Evolutionary conservation across 35 echinoderm and acorn worm genomes (phyloP).

Genomic region (Apostichopus parvimensis): DNA sequence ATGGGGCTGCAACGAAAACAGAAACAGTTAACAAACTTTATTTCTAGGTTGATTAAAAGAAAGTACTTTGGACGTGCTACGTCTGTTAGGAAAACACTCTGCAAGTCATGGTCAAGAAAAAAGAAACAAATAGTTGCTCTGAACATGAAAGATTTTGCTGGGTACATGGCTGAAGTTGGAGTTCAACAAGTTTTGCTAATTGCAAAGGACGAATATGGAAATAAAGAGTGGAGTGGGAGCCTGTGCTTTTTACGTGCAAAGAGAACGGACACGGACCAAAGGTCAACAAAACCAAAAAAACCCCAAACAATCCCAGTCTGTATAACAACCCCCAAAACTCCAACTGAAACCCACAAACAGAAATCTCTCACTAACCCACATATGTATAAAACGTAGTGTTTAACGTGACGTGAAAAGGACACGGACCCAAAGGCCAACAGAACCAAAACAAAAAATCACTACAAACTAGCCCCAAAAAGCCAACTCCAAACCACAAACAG

Average conservation of each 20-base stretch:
- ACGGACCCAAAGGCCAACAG: too few relatives aligned
- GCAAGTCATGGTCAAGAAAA: constrained; percentile 16
- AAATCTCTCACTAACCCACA: too few relatives aligned
- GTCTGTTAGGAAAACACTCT: not conserved
- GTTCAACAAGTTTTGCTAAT: not conserved
- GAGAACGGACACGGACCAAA: too few relatives aligned
- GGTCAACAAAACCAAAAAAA: too few relatives aligned
- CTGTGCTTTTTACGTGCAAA: too few relatives aligned
- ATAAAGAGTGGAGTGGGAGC: not conserved
- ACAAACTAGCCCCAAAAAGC: too few relatives aligned
- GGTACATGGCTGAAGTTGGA: constrained; percentile 10
- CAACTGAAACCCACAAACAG: too few relatives aligned
- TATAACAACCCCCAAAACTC: not conserved
- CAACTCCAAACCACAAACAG: too few relatives aligned
- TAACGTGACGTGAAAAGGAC: too few relatives aligned
- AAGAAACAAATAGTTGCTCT: not conserved
- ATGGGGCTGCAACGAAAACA: not conserved
- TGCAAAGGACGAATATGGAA: constrained; percentile 9
- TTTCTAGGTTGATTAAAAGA: not conserved
- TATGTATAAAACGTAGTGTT: too few relatives aligned
- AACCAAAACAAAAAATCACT: too few relatives aligned
- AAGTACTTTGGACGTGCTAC: constrained; percentile 3
- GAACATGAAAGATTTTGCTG: not conserved
- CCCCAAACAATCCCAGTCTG: too few relatives aligned
- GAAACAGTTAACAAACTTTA: not conserved